Conservation (phyloP, 35 echinoderm and acorn worm species). For the Heliocidaris tuberculata region DNA sequence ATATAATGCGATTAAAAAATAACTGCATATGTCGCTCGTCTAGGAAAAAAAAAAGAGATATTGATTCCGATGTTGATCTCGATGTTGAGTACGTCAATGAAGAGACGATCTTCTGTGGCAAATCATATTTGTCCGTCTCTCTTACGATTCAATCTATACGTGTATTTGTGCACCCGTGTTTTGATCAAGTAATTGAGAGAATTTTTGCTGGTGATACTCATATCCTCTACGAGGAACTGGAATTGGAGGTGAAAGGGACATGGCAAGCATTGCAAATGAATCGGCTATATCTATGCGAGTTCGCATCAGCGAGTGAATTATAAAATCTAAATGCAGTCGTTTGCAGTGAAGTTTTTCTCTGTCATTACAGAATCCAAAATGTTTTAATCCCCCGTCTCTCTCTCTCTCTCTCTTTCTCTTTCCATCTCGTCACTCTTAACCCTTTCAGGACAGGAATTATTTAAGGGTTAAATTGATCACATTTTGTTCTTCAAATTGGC, state of each 20-base stretch:
- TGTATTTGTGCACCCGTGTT: not conserved
- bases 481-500: too few relatives aligned
- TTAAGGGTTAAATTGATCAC: too few relatives aligned
- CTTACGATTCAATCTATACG: not conserved
- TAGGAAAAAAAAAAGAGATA: not conserved
- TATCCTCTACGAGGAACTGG: not conserved
- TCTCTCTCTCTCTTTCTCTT: too few relatives aligned
- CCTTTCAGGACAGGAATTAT: too few relatives aligned
- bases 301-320: not conserved
- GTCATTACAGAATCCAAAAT: not conserved
- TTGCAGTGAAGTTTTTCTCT: not conserved
- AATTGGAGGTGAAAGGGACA: not conserved
- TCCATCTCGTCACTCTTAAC: too few relatives aligned
- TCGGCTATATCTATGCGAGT: not conserved
- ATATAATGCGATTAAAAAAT: constrained; percentile 6
- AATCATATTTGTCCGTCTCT: not conserved
- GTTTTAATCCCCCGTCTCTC: not conserved
- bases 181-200: not conserved
- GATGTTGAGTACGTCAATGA: not conserved
- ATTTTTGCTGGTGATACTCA: not conserved
- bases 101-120: not conserved
- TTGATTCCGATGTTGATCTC: not conserved
- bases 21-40: not conserved
- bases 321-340: not conserved
- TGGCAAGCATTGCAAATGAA: not conserved